These are phyloP conservation scores for crab-eating macaque (Macaca fascicularis) DNA, from an alignment of 2,113 vertebrate genomes.

Conservation along the genomic window T2T-MFA8v1.1 NC_088380.1:121772501-121773000, in stretches of 20 bases:
- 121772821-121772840: neutral
- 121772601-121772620: neutral
- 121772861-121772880: neutral
- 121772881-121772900: neutral
- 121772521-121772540: neutral
- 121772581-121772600: neutral
- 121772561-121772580: neutral
- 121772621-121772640: neutral
- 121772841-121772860: neutral
- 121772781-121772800: neutral
- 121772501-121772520: neutral
- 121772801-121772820: neutral
- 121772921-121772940: neutral
- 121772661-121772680: neutral
- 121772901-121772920: neutral
- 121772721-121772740: neutral
- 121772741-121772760: neutral
- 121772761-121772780: neutral
- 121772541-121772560: neutral
- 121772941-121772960: neutral
- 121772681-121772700: neutral
- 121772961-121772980: neutral
- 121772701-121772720: neutral
- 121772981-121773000: neutral
- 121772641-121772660: neutral